Evolutionary conservation across 2,797 vertebrate species (phyloP).

Genomic region (Myiothlypis coronata): DNA sequence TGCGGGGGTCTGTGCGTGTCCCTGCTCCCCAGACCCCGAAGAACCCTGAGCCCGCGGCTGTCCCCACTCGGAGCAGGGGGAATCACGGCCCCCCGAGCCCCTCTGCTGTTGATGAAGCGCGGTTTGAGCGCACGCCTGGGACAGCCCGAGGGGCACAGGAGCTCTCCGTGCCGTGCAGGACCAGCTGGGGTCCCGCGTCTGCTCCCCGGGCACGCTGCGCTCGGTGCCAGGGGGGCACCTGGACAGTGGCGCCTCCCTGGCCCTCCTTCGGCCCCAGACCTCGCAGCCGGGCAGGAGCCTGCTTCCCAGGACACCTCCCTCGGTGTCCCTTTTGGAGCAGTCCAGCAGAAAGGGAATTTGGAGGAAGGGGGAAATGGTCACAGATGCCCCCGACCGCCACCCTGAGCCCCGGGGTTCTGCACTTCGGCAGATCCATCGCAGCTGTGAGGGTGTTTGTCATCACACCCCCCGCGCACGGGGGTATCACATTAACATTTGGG

Average conservation of each 20-base stretch:
- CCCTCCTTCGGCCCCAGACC: accelerated
- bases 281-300: accelerated
- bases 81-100: background rate
- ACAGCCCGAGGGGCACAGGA: accelerated
- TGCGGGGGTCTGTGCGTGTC: background rate
- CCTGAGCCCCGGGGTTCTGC: accelerated
- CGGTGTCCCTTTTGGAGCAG: accelerated
- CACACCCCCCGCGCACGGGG: too few relatives aligned
- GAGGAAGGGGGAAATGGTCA: background rate
- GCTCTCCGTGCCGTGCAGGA: accelerated
- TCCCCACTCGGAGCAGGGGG: background rate
- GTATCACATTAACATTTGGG: background rate
- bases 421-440: accelerated
- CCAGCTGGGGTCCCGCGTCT: accelerated
- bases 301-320: background rate
- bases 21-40: background rate
- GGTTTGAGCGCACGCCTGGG: accelerated
- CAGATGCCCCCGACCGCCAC: background rate
- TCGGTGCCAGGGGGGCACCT: accelerated
- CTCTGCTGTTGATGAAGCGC: accelerated
- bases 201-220: background rate
- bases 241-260: background rate
- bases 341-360: background rate
- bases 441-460: background rate
- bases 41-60: background rate